Evolutionary conservation across 2,113 vertebrate genomes (phyloP).

Genomic region (Prolemur simus): DNA sequence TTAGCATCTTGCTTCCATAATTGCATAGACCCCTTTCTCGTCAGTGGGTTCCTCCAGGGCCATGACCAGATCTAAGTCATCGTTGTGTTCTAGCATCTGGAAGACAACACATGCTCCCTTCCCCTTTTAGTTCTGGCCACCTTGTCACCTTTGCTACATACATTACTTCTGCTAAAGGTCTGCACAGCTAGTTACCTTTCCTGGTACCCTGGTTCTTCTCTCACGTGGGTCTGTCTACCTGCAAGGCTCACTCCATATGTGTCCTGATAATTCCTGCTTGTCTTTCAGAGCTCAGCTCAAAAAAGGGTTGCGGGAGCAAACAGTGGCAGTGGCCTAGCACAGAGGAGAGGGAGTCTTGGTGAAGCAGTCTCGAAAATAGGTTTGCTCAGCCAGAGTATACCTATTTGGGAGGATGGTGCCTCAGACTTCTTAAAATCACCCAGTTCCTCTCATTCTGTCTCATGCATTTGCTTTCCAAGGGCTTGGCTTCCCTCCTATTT

Average conservation of each 20-base stretch:
- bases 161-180: background rate
- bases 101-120: background rate
- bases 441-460: background rate
- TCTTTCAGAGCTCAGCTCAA: background rate
- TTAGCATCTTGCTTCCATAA: background rate
- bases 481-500: background rate
- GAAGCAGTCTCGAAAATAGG: background rate
- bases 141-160: background rate
- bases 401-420: background rate
- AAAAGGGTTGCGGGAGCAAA: background rate
- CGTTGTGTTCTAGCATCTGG: background rate
- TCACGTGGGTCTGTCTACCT: background rate
- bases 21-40: background rate
- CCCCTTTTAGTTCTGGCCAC: background rate
- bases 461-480: background rate
- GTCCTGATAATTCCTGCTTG: background rate
- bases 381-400: background rate
- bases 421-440: background rate
- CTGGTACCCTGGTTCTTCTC: background rate
- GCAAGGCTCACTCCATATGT: background rate
- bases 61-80: background rate
- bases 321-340: background rate
- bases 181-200: accelerated
- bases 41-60: background rate
- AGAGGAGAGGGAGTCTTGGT: background rate